Evolutionary conservation across 2,888 invertebrate species (phyloP).

Genomic region (Chymomyza caudatula): DNA sequence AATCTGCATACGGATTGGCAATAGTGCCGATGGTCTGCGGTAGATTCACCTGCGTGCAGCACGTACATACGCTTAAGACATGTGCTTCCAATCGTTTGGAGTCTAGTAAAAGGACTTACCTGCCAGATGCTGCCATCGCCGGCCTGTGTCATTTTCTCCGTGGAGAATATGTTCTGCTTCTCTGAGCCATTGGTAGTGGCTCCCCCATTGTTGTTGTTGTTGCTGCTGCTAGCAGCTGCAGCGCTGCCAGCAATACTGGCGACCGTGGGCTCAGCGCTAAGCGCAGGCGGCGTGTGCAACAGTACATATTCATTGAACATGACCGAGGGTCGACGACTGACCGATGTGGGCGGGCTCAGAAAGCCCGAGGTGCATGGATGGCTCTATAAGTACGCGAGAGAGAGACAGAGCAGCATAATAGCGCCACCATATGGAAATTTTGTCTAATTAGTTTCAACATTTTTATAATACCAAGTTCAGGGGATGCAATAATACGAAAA

Average conservation of each 20-base stretch:
- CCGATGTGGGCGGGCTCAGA: slow-evolving; percentile 84
- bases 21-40: slow-evolving; percentile 79
- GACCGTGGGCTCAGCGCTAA: slow-evolving; percentile 66
- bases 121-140: slow-evolving; percentile 86
- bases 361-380: slow-evolving; percentile 84
- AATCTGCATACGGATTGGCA: slow-evolving; percentile 78
- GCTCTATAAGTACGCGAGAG: slow-evolving; percentile 73
- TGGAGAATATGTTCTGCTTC: slow-evolving; percentile 84
- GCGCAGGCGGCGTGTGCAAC: slow-evolving; percentile 81
- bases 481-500: not conserved
- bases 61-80: not conserved
- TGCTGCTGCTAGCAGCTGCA: not conserved
- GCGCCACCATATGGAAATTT: not conserved
- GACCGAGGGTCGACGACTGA: slow-evolving; percentile 88
- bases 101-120: too few species aligned
- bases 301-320: slow-evolving; percentile 93
- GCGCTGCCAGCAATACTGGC: too few species aligned
- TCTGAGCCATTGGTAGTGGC: slow-evolving; percentile 34
- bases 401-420: not conserved
- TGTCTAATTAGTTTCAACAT: not conserved
- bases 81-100: too few species aligned
- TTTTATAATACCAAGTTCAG: not conserved
- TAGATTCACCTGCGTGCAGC: slow-evolving; percentile 73
- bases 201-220: slow-evolving; percentile 15
- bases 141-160: slow-evolving; percentile 94